A percentile compares a stretch with the other conserved stretches of the same genome.
Conservation (phyloP, 2,888 invertebrate genomes). For the Tupiocoris notatus region DNA sequence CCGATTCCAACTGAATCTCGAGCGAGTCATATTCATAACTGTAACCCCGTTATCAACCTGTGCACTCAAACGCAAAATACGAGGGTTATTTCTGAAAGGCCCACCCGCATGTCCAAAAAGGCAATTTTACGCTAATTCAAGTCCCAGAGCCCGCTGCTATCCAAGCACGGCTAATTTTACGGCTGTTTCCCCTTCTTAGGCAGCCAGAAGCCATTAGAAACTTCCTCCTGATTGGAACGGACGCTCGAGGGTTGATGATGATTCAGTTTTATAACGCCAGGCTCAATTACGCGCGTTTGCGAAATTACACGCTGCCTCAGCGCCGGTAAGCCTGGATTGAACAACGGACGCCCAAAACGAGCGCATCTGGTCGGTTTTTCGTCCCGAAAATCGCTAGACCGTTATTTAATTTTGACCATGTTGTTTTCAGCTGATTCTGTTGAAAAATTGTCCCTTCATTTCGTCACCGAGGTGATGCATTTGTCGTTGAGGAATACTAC, state of each 20-base stretch:
- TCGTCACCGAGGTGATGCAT: no score
- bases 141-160: not conserved
- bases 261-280: not conserved
- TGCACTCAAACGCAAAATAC: not conserved
- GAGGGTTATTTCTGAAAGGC: not conserved
- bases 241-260: not conserved
- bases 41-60: not conserved
- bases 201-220: not conserved
- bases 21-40: not conserved
- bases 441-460: no score
- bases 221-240: not conserved
- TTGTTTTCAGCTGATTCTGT: no score
- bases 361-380: not conserved
- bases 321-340: not conserved
- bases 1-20: no score
- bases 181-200: not conserved
- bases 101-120: slow-evolving; percentile 22
- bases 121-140: slow-evolving; percentile 28
- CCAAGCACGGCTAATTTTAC: not conserved
- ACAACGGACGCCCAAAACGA: not conserved
- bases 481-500: no score
- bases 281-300: not conserved
- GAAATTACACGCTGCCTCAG: not conserved
- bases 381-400: no score
- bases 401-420: no score